A percentile compares a stretch with the other conserved stretches of the same genome.
Conservation (phyloP, 1,140 invertebrate species). For the Lamellibrachia luymesi region DNA sequence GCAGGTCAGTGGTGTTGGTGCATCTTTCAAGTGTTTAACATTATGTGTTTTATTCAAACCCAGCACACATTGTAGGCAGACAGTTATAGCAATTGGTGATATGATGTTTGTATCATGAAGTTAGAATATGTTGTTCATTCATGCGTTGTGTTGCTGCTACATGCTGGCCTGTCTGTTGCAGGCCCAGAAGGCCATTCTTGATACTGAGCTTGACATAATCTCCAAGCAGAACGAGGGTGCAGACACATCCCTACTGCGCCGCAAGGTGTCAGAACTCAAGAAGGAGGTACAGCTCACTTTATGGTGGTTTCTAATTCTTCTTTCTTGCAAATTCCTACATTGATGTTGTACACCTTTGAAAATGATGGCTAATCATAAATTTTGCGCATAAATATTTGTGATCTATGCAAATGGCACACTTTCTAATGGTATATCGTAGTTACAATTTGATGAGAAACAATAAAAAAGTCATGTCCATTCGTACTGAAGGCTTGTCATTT, state of each 20-base stretch:
- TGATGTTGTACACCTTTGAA: too few species aligned
- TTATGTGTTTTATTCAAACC: not conserved
- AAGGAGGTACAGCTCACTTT: conserved; percentile 59
- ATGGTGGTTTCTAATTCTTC: not conserved
- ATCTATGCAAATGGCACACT: too few species aligned
- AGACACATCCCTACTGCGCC: conserved; percentile 67
- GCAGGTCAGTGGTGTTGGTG: not conserved
- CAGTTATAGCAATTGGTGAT: not conserved
- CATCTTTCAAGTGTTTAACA: conserved; percentile 8
- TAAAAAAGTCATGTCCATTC: too few species aligned
- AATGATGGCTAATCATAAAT: too few species aligned
- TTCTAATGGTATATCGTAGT: too few species aligned
- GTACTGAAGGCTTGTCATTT: too few species aligned
- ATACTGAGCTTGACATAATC: conserved; percentile 84
- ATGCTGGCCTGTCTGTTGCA: conserved; percentile 50
- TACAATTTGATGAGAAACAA: too few species aligned
- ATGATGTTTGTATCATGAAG: too few species aligned
- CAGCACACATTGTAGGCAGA: not conserved
- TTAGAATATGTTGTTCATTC: conserved; percentile 22
- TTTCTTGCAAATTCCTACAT: too few species aligned
- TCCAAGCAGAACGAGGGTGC: conserved; percentile 77
- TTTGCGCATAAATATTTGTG: too few species aligned
- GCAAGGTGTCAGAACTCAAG: conserved; percentile 72
- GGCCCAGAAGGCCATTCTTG: conserved; percentile 79
- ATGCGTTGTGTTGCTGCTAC: not conserved